phyloP scores from a whole-genome alignment of 2,113 vertebrate genomes.

The Theristicus caerulescens region DNA sequence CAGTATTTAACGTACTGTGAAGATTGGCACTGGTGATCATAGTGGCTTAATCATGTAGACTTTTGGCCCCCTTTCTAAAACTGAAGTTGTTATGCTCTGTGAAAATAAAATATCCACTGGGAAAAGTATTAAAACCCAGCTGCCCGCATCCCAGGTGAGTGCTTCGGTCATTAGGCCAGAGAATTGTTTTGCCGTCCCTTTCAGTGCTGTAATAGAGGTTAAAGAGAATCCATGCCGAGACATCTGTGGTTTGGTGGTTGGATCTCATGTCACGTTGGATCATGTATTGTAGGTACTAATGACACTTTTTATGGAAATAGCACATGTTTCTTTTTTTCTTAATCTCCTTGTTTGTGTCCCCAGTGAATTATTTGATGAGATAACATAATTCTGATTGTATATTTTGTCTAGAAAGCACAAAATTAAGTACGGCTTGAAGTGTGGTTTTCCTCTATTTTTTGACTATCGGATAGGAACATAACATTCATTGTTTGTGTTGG shows the following conservation, averaged over 20 bases:
- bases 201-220: neutral
- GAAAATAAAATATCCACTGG: neutral
- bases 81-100: neutral
- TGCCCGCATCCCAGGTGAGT: neutral
- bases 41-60: neutral
- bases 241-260: neutral
- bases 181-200: neutral
- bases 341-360: neutral
- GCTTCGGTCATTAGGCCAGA: neutral
- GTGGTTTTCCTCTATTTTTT: neutral
- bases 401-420: neutral
- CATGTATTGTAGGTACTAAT: neutral
- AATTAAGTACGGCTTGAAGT: neutral
- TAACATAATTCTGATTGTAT: neutral
- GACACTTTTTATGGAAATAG: neutral
- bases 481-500: conserved; percentile 15
- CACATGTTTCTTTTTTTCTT: neutral
- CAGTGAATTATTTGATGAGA: neutral
- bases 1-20: neutral
- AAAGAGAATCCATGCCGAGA: neutral
- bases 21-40: neutral
- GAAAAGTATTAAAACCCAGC: neutral
- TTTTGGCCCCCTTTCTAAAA: neutral
- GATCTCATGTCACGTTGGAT: neutral
- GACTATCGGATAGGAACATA: neutral